These are phyloP conservation scores for Clarias magur DNA, from an alignment of 2,113 vertebrate species.

Conservation along the genomic window DNA sequence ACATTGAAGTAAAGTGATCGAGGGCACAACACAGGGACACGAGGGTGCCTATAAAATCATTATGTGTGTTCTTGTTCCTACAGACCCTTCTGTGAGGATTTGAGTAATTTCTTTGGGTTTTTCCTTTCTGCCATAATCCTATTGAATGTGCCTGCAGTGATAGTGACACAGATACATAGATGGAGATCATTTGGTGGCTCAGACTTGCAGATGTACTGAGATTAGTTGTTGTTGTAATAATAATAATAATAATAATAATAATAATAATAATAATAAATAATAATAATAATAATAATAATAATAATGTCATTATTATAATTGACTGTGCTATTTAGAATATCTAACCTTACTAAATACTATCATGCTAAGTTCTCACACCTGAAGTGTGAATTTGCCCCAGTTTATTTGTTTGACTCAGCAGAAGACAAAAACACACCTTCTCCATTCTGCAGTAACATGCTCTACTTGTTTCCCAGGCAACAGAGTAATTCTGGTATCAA, in stretches of 20 bases:
- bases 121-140: background rate
- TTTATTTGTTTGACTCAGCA: conserved; percentile 29
- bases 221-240: too few relatives aligned
- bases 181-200: background rate
- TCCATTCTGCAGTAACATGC: conserved; percentile 32
- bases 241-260: too few relatives aligned
- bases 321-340: background rate
- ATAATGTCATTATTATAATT: too few relatives aligned
- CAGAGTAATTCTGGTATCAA: conserved; percentile 39
- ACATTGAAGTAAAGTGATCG: conserved; percentile 6
- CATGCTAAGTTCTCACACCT: background rate
- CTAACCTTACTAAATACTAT: background rate
- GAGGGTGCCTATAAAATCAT: background rate
- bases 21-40: background rate
- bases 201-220: conserved; percentile 45
- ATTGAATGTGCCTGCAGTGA: background rate
- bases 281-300: too few relatives aligned
- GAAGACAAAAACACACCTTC: background rate
- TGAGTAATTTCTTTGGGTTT: conserved; percentile 25
- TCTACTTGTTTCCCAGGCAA: conserved; percentile 57
- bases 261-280: too few relatives aligned
- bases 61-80: background rate
- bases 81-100: background rate
- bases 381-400: background rate
- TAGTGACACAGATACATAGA: background rate